Conservation (phyloP, 1,140 invertebrate genomes). For the Musca vetustissima region DNA sequence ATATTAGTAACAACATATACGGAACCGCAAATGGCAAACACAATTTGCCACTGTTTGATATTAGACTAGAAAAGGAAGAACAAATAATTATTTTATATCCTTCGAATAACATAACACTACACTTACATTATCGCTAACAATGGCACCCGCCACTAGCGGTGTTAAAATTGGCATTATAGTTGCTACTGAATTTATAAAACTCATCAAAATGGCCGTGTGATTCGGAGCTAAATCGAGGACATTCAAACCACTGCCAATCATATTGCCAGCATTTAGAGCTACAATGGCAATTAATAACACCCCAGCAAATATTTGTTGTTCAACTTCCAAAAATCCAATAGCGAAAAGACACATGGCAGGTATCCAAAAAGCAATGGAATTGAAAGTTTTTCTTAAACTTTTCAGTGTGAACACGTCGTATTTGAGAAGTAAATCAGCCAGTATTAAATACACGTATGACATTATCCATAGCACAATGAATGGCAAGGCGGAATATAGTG, state of each 20-base stretch:
- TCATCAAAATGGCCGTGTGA: conserved; percentile 68
- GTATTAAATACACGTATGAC: conserved; percentile 55
- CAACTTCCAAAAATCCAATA: conserved; percentile 43
- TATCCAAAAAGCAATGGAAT: conserved; percentile 64
- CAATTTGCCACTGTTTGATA: conserved; percentile 74
- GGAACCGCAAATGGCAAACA: conserved; percentile 41
- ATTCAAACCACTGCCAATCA: conserved; percentile 68
- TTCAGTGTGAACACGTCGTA: conserved; percentile 35
- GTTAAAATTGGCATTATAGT: conserved; percentile 72
- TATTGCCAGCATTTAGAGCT: conserved; percentile 75
- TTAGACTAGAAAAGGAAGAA: not conserved
- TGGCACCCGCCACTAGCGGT: conserved; percentile 63
- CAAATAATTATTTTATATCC: too few relatives aligned
- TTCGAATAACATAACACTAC: not conserved
- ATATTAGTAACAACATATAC: conserved; percentile 43
- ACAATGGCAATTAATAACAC: conserved; percentile 69
- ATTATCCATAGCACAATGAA: conserved; percentile 72
- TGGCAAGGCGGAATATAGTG: conserved; percentile 72
- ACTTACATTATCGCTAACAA: conserved; percentile 65
- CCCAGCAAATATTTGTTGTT: conserved; percentile 60
- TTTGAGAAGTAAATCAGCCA: conserved; percentile 36
- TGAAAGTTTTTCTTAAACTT: conserved; percentile 65
- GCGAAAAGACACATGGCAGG: conserved; percentile 65
- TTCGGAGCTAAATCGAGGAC: conserved; percentile 77
- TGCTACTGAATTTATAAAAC: conserved; percentile 73